A percentile compares a stretch with the other conserved stretches of the same genome.
These are phyloP conservation scores for Heteromyza rotundicornis DNA, from an alignment of 2,888 invertebrate species.

Conservation along the genomic window DNA sequence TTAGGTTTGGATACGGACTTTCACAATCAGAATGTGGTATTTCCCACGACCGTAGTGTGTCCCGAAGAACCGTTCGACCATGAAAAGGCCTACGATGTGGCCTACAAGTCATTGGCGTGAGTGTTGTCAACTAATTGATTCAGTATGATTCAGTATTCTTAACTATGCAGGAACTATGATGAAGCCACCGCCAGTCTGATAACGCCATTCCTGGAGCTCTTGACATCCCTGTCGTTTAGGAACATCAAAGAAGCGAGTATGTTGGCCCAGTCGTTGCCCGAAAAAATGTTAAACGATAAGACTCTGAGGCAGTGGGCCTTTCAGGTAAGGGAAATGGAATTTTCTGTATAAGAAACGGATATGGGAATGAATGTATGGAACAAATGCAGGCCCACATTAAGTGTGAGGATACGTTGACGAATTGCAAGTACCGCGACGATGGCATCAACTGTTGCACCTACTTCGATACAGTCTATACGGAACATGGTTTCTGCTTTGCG, in stretches of 20 bases:
- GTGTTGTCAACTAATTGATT: constrained; percentile 26
- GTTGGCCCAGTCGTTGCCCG: constrained; percentile 40
- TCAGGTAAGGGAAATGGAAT: constrained; percentile 32
- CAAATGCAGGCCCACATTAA: constrained; percentile 40
- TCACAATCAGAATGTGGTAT: constrained; percentile 79
- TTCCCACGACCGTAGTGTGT: constrained; percentile 76
- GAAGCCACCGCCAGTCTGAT: constrained; percentile 38
- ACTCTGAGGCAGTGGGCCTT: constrained; percentile 54
- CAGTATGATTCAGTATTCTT: background rate
- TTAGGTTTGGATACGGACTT: constrained; percentile 79
- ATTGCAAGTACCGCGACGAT: constrained; percentile 74
- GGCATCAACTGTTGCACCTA: constrained; percentile 71
- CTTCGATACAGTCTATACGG: constrained; percentile 75
- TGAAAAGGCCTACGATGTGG: constrained; percentile 52
- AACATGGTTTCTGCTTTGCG: constrained; percentile 76
- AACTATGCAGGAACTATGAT: constrained; percentile 46
- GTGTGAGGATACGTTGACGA: constrained; percentile 69
- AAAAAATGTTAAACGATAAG: constrained; percentile 38
- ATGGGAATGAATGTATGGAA: too few relatives aligned
- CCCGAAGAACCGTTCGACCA: constrained; percentile 66
- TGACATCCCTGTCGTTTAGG: constrained; percentile 62
- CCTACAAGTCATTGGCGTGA: constrained; percentile 52
- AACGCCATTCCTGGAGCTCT: constrained; percentile 55
- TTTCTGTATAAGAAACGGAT: constrained; percentile 17
- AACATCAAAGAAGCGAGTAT: constrained; percentile 51